A percentile compares a stretch with the other conserved stretches of the same genome.
phyloP scores from a whole-genome alignment of 2,888 invertebrate species.

The Dioctria linearis region DNA sequence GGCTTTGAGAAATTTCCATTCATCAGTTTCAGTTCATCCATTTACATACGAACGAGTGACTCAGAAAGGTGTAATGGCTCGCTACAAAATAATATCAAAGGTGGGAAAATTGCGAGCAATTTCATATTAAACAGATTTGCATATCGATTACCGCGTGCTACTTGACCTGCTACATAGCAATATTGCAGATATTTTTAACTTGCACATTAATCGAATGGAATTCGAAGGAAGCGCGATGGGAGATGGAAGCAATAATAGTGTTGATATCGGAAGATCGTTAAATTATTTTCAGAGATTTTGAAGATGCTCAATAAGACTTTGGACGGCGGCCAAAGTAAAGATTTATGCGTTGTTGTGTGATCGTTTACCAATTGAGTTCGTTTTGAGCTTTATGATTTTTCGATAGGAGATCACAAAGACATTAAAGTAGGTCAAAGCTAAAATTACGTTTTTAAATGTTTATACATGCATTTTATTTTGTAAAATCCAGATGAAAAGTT shows the following conservation, averaged over 20 bases:
- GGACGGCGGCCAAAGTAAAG: constrained; percentile 2
- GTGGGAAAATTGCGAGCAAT: neutral
- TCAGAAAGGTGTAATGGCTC: constrained; percentile 4
- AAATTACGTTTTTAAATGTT: too few species aligned
- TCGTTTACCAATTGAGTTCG: constrained; percentile 14
- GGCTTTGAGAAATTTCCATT: constrained; percentile 32
- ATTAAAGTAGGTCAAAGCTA: neutral
- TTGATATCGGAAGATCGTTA: constrained; percentile 31
- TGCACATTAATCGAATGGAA: neutral
- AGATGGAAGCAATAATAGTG: constrained; percentile 1
- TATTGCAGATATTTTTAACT: neutral
- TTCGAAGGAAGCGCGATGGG: neutral
- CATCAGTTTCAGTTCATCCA: constrained; percentile 4
- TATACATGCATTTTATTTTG: too few species aligned
- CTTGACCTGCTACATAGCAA: neutral
- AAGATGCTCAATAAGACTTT: constrained; percentile 25
- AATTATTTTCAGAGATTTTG: neutral
- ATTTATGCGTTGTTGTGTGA: constrained; percentile 23
- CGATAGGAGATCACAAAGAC: neutral
- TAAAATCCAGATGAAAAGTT: too few species aligned
- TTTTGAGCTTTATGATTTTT: constrained; percentile 1
- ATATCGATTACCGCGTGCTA: neutral
- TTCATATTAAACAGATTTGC: neutral
- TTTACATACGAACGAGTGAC: neutral
- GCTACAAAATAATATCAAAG: too few species aligned